Evolutionary conservation across 1,140 invertebrate species (phyloP), one percentile per base, ranked within the genome.

Genomic region (Drosophila pandora): DNA sequence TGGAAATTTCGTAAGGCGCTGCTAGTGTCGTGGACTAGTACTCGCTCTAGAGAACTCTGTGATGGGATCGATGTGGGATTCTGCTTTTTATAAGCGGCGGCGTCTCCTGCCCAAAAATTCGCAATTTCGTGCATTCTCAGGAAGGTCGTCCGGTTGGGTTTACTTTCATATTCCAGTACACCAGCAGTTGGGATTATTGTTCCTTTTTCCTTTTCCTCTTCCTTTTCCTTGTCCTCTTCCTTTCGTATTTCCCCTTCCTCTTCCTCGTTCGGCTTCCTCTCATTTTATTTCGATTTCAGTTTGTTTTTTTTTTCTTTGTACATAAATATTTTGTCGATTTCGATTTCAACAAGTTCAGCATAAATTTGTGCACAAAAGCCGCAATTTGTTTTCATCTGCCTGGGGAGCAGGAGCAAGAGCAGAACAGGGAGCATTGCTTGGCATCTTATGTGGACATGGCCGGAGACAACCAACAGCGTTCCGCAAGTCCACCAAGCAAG

Each of bases 41-140:
- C 90, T 91, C 90, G 90, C 87, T 90, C 76, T 67, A 89, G 83
- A 91, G 78, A 85, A 90, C 83, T 90, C 83, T 91, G 87, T 85
- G 72, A 47, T 77, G 53, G 13, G 22, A 47, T 55, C 53, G 60
- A 39, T 30, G 58, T 68, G 58, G 48, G 55, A 69, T 91, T 90
- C 85, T 91, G 63, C 65, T 49, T 89, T 91, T 89, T 91, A 91
- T 91, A 88, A 34, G 32, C 50, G 54, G 32, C 50, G 54, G 30
- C 37, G 48, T 41, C 48, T 61, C 60, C 63, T 72, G 49, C 59
- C 61, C 34, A 68, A 78, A 65, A 78, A 22, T 47, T 47, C 43
- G 43, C 21, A 22, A 79, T 82, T 70, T 88, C 79, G 88, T 83
- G 73, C 53, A 76, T 90, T 90, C 88, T 79, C 89, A 76, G 81